phyloP scores from a whole-genome alignment of 2,888 invertebrate species.

The Leucophora obtusa region DNA sequence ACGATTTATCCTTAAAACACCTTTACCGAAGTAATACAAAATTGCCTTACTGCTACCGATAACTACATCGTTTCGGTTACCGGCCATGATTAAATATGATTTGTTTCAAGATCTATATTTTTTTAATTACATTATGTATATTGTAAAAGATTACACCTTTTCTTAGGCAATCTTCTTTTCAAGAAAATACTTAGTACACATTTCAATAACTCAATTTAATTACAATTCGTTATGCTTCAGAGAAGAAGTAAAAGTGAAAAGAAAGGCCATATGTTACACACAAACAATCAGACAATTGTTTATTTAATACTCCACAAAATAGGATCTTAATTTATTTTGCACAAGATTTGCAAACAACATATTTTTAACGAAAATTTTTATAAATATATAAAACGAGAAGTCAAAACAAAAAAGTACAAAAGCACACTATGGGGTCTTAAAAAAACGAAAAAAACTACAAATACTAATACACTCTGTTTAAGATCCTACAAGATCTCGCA shows the following conservation, averaged over 20 bases:
- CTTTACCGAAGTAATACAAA: no score
- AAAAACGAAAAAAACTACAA: constrained; percentile 2
- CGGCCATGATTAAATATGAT: no score
- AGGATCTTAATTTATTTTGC: constrained; percentile 50
- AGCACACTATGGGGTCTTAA: constrained; percentile 50
- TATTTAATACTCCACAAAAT: constrained; percentile 21
- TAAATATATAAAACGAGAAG: constrained; percentile 35
- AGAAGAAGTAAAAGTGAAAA: constrained; percentile 4
- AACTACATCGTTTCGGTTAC: no score
- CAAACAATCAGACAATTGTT: constrained; percentile 14
- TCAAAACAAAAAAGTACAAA: constrained; percentile 54
- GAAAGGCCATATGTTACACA: background rate
- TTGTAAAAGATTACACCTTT: constrained; percentile 43
- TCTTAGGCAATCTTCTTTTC: constrained; percentile 10
- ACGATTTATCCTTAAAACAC: no score
- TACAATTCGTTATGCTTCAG: constrained; percentile 22
- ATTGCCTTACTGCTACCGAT: no score
- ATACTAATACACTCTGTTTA: background rate
- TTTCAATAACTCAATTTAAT: constrained; percentile 42
- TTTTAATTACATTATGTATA: background rate
- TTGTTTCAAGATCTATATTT: background rate
- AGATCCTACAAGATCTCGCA: constrained; percentile 35
- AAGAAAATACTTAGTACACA: background rate
- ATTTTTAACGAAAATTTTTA: background rate
- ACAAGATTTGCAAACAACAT: constrained; percentile 52